These are phyloP conservation scores for Centropus unirufus DNA, from an alignment of 2,113 vertebrate species.

Conservation along the genomic window DNA sequence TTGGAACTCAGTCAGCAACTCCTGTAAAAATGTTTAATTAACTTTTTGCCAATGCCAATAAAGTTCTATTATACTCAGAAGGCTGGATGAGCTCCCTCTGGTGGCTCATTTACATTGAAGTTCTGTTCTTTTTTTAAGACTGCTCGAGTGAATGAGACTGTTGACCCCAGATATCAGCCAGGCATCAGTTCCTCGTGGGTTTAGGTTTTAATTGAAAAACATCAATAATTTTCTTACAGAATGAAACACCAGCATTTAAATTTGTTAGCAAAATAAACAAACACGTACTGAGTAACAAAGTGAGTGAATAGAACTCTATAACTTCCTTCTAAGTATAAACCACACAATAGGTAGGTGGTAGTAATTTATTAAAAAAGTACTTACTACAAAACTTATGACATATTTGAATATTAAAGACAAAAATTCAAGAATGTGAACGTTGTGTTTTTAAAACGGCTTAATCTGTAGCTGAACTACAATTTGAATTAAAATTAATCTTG, in stretches of 20 bases:
- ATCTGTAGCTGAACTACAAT: not conserved
- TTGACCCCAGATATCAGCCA: not conserved
- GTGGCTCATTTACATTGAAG: not conserved
- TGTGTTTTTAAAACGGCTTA: not conserved
- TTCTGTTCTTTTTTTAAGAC: not conserved
- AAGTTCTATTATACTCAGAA: not conserved
- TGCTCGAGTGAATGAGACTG: not conserved
- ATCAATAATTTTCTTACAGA: slow-evolving; percentile 11
- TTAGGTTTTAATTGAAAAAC: slow-evolving; percentile 24
- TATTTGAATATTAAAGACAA: not conserved
- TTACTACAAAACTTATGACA: not conserved
- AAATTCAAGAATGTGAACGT: not conserved
- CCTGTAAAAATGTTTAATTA: slow-evolving; percentile 49
- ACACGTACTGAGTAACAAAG: not conserved
- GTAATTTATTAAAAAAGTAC: not conserved
- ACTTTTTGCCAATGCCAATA: not conserved
- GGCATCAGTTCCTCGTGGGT: not conserved
- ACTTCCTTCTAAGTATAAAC: not conserved
- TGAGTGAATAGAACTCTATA: not conserved
- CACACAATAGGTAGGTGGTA: not conserved
- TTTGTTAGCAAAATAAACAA: not conserved
- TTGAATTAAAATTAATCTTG: not conserved
- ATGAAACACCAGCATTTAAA: slow-evolving; percentile 13
- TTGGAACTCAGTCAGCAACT: slow-evolving; percentile 1
- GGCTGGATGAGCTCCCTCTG: slow-evolving; percentile 33